Base-by-base conservation (phyloP, 2,797 vertebrate genomes). In the Xenentodon cancila region DNA sequence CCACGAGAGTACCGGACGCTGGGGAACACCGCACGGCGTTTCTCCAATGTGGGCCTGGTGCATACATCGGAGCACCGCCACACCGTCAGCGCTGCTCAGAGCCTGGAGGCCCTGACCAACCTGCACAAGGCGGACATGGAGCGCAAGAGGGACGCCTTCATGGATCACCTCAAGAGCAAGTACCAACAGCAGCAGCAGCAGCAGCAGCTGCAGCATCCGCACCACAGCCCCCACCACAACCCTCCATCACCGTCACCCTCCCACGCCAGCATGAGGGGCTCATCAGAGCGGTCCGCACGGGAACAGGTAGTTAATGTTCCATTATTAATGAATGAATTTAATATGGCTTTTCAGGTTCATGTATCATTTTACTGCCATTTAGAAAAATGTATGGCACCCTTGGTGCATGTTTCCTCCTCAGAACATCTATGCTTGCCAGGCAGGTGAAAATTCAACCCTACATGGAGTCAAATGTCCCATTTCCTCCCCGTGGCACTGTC, bases 91-190 rank as follows among this genome's bases (percentile, higher is more conserved):
- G 97, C 97, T 0, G 97, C 97, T 17, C 97, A 99, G 92, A 98
- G 97, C 91, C 93, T 99, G 89, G 97, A 99, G 92, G 96, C 97
- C 15, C 94, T 99, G 64, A 97, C 95, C 47, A 96, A 96, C 80
- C 94, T 99, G 77, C 97, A 98, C 92, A 99, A 99, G 87, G 96
- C 90, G 0, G 97, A 99, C 81, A 96, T 97, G 91, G 97, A 99
- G 19, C 96, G 97, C 68, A 99, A 99, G 85, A 79, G 97, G 58
- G 97, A 99, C 0, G 96, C 95, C 71, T 99, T 98, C 90, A 97
- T 98, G 96, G 97, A 99, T 78, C 97, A 98, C 84, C 94, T 99
- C 81, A 99, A 99, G 94, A 98, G 92, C 94, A 99, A 99, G 84
- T 99, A 98, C 86, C 97, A 96, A 0, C 96, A 96, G 0, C 97